Evolutionary conservation across 2,113 vertebrate species (phyloP), one percentile per base, ranked within the genome.

Genomic region (Leptobrachium leishanense): DNA sequence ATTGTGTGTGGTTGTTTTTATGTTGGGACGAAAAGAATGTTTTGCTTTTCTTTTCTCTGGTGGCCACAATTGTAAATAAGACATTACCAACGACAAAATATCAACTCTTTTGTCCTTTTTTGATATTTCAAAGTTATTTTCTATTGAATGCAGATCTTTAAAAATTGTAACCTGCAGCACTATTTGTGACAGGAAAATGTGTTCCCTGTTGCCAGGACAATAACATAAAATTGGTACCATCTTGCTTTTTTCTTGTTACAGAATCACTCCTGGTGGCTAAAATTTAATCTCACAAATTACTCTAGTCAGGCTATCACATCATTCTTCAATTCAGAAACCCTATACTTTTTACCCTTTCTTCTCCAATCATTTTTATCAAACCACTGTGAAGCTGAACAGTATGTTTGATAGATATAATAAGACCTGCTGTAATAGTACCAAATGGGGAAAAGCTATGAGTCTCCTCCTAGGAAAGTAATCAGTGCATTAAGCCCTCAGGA

Each of bases 361-460:
- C 50, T 20, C 74, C 59, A 54, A 13, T 76, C 67, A 77, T 82
- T 71, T 79, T 79, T 70, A 75, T 68, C 79, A 87, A 59, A 44
- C 0, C 31, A 82, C 85, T 82, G 74, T 86, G 86, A 88, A 91
- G 89, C 74, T 84, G 85, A 93, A 89, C 76, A 85, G 84, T 66
- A 85, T 91, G 84, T 66, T 85, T 91, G 94, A 92, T 85, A 89
- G 87, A 88, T 86, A 84, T 87, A 93, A 93, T 94, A 90, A 92
- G 91, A 90, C 83, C 82, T 88, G 84, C 81, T 76, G 75, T 91
- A 90, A 91, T 80, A 88, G 86, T 77, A 85, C 83, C 82, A 79
- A 88, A 88, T 82, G 82, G 46, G 85, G 89, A 78, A 77, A 87
- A 85, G 88, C 84, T 82, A 83, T 76, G 84, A 89, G 87, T 87